Conservation (phyloP, 1,140 invertebrate species). For the Bombyx mandarina region DNA sequence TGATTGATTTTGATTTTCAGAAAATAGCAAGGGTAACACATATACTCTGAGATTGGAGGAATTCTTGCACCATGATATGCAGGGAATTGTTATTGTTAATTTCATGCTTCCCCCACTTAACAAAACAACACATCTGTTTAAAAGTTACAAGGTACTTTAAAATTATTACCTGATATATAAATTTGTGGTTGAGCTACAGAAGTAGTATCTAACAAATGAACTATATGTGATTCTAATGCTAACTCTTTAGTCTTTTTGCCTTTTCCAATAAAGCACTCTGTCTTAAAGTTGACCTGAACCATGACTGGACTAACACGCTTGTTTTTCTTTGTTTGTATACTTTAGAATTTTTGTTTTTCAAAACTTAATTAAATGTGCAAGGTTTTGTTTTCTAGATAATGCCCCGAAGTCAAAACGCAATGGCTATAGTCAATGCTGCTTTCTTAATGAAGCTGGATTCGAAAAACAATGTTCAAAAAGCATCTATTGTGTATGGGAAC, state of each 20-base stretch:
- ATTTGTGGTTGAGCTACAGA: no score
- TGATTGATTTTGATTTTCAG: conserved; percentile 8
- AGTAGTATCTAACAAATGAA: no score
- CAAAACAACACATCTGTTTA: conserved; percentile 26
- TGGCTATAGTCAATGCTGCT: conserved; percentile 86
- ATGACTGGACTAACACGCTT: no score
- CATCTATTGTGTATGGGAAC: conserved; percentile 75
- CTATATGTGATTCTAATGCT: no score
- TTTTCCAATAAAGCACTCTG: no score
- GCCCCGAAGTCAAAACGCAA: conserved; percentile 84
- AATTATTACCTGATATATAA: no score
- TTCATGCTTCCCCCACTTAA: conserved; percentile 47
- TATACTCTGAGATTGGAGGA: conserved; percentile 22
- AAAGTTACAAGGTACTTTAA: conserved; percentile 48
- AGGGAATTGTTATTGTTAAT: conserved; percentile 36
- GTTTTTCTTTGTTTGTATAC: no score
- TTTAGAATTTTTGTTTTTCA: no score
- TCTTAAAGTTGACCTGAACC: no score
- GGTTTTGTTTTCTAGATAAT: conserved; percentile 74
- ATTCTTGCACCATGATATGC: conserved; percentile 53
- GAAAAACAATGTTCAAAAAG: conserved; percentile 36
- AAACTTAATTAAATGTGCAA: no score
- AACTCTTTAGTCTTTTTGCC: no score
- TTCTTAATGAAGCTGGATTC: conserved; percentile 77
- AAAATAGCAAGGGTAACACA: conserved; percentile 8